A percentile compares a stretch with the other conserved stretches of the same genome.
phyloP scores from a whole-genome alignment of 92 coral and sea anemone genomes.

The Paramuricea clavata region DNA sequence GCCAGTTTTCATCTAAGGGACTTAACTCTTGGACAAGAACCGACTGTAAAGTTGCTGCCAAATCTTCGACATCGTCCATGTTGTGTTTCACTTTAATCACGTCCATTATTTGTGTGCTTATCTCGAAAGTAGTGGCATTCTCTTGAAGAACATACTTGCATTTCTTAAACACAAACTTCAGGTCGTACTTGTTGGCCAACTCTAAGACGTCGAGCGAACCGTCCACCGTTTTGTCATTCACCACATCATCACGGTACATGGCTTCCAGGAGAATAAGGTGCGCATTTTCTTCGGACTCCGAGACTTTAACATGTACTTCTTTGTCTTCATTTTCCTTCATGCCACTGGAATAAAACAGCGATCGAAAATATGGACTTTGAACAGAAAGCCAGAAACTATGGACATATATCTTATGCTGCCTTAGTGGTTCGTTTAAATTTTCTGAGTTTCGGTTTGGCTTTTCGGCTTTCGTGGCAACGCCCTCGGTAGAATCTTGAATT shows the following conservation, averaged over 20 bases:
- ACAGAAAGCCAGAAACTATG: background rate
- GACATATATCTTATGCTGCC: background rate
- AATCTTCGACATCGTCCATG: slow-evolving; percentile 19
- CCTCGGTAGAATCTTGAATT: background rate
- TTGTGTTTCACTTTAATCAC: slow-evolving; percentile 15
- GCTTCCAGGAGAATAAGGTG: slow-evolving; percentile 11
- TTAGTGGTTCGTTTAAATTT: background rate
- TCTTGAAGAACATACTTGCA: background rate
- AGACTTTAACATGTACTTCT: slow-evolving; percentile 9
- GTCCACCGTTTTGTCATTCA: background rate
- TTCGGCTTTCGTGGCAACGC: background rate
- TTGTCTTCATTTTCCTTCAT: slow-evolving; percentile 1
- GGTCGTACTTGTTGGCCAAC: slow-evolving; percentile 23
- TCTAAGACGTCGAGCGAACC: background rate
- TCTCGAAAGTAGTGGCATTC: background rate
- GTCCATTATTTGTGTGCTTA: background rate
- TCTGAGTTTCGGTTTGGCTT: background rate
- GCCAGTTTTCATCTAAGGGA: slow-evolving; percentile 26
- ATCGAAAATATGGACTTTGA: slow-evolving; percentile 22
- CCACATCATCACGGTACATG: background rate
- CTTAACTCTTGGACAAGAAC: background rate
- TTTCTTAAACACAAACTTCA: background rate
- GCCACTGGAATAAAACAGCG: slow-evolving; percentile 7
- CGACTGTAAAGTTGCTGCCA: slow-evolving; percentile 1
- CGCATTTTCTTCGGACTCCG: slow-evolving; percentile 19